Base-by-base conservation (phyloP, 2,888 invertebrate species). In the Eugnorisma glareosa region DNA sequence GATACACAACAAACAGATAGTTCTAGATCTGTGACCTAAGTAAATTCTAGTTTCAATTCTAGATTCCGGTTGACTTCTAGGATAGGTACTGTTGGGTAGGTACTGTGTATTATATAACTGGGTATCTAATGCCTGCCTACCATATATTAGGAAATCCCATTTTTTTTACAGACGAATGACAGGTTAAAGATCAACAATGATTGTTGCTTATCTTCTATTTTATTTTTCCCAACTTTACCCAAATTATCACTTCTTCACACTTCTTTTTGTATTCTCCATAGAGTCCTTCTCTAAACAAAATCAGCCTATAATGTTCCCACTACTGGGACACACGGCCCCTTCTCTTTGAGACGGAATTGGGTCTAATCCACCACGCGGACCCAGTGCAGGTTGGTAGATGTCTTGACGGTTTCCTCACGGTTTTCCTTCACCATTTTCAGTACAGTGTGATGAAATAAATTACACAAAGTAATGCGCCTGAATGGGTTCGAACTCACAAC, bases 121-220 rank as follows among this genome's bases (percentile, higher is more conserved):
- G 61, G 1, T 61, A 13, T 57, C 28, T 54, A 28, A 13, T n/a
- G 24, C 31, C 28, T 28, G 18, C n/a, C n/a, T n/a, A 7, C 1
- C 0, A 37, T 43, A 8, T 31, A 64, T n/a, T 37, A 43, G 66
- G 66, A 59, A 73, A 59, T 59, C 15, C 59, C 59, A 1, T 35
- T 57, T 37, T 57, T 37, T 40, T 67, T 51, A 21, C 21, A 35
- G 24, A 37, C 21, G 18, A 40, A 10, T n/a, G 6, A 35, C 3
- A 51, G 74, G 66, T 73, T 51, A 66, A 81, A 81, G 74, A 61
- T 73, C 81, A 79, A 15, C 8, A n/a, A 24, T 37, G 11, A 67
- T 54, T 73, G 6, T 5, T 21, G 0, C 7, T 67, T 82, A 67
- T 63, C 67, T 61, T 40, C 15, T n/a, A n/a, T n/a, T n/a, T 31